Conservation (phyloP, 2,113 vertebrate species). For the Penelope pileata region DNA sequence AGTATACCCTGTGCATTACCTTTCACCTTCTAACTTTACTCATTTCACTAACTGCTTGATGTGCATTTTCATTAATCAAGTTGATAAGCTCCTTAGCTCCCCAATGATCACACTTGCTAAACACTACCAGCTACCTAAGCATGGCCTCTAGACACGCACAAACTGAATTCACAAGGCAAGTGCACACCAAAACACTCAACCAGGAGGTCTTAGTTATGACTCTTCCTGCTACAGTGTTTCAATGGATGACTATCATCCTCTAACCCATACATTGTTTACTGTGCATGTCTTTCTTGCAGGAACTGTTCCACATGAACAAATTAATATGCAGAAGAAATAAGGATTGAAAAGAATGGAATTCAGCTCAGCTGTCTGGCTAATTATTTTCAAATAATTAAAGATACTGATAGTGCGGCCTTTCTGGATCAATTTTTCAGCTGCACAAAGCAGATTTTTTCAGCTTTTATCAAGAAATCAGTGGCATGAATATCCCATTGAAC, state of each 20-base stretch:
- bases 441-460: not conserved
- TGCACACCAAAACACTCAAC: not conserved
- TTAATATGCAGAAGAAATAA: not conserved
- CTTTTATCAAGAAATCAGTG: not conserved
- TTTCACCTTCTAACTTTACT: not conserved
- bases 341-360: not conserved
- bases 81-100: not conserved
- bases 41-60: not conserved
- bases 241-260: not conserved
- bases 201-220: not conserved
- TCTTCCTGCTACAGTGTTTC: not conserved
- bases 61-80: not conserved
- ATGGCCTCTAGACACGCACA: not conserved
- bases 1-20: not conserved
- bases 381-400: not conserved
- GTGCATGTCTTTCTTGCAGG: not conserved
- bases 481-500: not conserved
- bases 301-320: not conserved
- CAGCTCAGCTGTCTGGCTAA: not conserved
- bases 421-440: not conserved
- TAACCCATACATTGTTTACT: not conserved
- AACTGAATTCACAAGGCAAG: not conserved
- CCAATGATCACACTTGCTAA: not conserved
- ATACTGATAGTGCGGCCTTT: not conserved
- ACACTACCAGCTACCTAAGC: not conserved